Evolutionary conservation across 2,113 vertebrate species (phyloP).

Genomic region (Calidris pugnax): DNA sequence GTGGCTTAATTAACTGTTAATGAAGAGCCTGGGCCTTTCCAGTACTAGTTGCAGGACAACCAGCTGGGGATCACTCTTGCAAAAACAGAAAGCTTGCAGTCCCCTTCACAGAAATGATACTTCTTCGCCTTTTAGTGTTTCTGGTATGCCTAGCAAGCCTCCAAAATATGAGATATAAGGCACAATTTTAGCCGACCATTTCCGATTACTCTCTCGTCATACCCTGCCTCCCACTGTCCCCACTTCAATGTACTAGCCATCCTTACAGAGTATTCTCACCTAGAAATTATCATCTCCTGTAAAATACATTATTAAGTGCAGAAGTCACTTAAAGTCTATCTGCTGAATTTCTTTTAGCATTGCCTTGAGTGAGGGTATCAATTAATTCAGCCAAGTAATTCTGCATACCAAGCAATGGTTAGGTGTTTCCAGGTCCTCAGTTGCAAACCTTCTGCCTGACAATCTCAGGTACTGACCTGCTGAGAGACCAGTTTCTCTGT

Average conservation of each 20-base stretch:
- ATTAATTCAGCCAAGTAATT: not conserved
- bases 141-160: not conserved
- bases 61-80: not conserved
- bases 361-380: not conserved
- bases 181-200: not conserved
- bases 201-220: not conserved
- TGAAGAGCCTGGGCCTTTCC: slow-evolving; percentile 57
- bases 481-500: not conserved
- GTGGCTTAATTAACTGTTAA: slow-evolving; percentile 69
- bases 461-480: not conserved
- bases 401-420: not conserved
- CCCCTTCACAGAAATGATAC: not conserved
- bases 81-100: not conserved
- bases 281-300: not conserved
- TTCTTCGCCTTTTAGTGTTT: not conserved
- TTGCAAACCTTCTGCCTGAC: not conserved
- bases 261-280: not conserved
- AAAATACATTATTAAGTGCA: not conserved
- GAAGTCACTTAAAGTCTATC: not conserved
- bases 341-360: not conserved
- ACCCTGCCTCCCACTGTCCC: not conserved
- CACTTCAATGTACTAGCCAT: not conserved
- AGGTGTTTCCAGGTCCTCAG: not conserved
- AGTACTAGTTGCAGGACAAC: not conserved
- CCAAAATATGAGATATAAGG: not conserved